Base-by-base conservation (phyloP, 2,113 vertebrate genomes). In the Epinephelus moara region DNA sequence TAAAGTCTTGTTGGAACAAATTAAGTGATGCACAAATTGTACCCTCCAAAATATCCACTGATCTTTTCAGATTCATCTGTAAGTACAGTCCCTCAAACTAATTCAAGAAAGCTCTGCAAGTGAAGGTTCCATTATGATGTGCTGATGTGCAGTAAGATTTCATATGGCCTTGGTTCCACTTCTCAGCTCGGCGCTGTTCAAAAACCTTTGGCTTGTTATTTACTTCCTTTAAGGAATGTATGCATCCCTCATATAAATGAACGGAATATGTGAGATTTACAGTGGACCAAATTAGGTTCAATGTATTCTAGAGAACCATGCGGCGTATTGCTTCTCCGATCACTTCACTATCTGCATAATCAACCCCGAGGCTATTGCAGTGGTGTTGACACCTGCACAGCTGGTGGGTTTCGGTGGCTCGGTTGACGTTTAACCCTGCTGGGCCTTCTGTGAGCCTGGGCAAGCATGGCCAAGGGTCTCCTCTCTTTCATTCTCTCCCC, bases 401-500 rank as follows among this genome's bases (percentile, higher is more conserved):
- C 67, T 84, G 62, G 64, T 75, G 64, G 69, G 74, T 50, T 72
- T 64, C 55, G 37, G 63, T 81, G 76, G 57, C 60, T 86, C 4
- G 47, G 83, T 87, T 74, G 78, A 77, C 85, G 88, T 90, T 91
- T 91, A 91, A 91, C 88, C 86, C 86, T 59, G 81, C 81, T 75
- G 80, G 71, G 83, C 66, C 67, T 77, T 80, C 73, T 78, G 79
- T 80, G 80, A 85, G 88, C 70, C 15, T 5, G 13, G 18, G 78
- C 60, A 19, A 75, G 77, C 71, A 2, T 66, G 84, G 83, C 87
- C 78, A 55, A 81, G 81, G 86, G 90, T 87, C 90, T 84, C 59
- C 80, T 84, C 81, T 85, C 85, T 89, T 88, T 90, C 81, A 78
- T 87, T 90, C 85, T 53, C 80, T 90, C 84, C 70, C 60, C 3